These are phyloP conservation scores for Thymallus thymallus DNA, from an alignment of 2,113 vertebrate genomes.

Conservation along the genomic window DNA sequence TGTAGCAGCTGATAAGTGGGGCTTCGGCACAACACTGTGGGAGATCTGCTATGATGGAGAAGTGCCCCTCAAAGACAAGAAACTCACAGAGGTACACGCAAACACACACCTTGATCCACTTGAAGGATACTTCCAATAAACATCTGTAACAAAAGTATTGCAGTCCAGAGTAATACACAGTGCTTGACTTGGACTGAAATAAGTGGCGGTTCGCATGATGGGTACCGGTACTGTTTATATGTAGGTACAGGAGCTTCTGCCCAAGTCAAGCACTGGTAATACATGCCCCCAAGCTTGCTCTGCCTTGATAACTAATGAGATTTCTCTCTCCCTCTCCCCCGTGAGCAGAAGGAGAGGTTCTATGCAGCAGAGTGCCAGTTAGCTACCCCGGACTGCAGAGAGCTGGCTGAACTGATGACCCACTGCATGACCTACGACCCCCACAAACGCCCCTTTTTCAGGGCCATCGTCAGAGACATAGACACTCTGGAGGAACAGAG, in stretches of 20 bases:
- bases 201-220: no score
- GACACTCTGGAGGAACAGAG: slow-evolving; percentile 88
- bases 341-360: slow-evolving; percentile 91
- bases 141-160: no score
- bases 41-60: slow-evolving; percentile 98
- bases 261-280: no score
- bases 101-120: background rate
- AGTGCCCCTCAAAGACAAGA: slow-evolving; percentile 92
- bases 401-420: slow-evolving; percentile 93
- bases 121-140: background rate
- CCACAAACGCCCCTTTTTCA: slow-evolving; percentile 93
- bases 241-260: no score
- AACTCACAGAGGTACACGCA: slow-evolving; percentile 83
- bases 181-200: no score
- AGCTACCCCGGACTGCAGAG: slow-evolving; percentile 85
- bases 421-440: slow-evolving; percentile 98
- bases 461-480: slow-evolving; percentile 95
- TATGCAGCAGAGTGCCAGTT: slow-evolving; percentile 85
- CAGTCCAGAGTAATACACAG: no score
- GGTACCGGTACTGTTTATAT: no score
- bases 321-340: background rate
- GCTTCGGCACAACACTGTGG: slow-evolving; percentile 96
- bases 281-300: background rate
- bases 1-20: slow-evolving; percentile 95
- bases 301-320: background rate